phyloP scores from a whole-genome alignment of 2,888 invertebrate genomes.

The Carterocephalus palaemon region DNA sequence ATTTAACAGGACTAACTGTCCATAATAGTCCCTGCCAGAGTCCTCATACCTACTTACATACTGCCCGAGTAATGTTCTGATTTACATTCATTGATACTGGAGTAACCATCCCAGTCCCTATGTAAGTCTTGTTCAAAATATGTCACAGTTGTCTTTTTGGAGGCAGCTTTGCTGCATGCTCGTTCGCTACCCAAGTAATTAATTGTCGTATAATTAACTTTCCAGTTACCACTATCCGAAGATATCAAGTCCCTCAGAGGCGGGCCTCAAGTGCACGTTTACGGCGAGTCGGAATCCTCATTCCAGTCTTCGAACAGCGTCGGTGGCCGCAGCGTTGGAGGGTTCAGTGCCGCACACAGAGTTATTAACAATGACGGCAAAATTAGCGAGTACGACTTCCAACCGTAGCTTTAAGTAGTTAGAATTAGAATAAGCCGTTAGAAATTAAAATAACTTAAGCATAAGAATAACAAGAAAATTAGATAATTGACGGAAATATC shows the following conservation, averaged over 20 bases:
- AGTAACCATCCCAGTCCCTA: too few relatives aligned
- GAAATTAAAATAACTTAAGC: slow-evolving; percentile 15
- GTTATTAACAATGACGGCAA: slow-evolving; percentile 86
- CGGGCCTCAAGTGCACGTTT: slow-evolving; percentile 51
- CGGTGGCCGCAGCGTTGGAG: slow-evolving; percentile 79
- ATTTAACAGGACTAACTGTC: too few relatives aligned
- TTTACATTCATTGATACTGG: too few relatives aligned
- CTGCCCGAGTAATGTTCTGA: too few relatives aligned
- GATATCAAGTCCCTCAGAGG: slow-evolving; percentile 41
- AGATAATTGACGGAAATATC: too few relatives aligned
- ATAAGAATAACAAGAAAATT: too few relatives aligned
- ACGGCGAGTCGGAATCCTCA: slow-evolving; percentile 81
- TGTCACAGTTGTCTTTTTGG: too few relatives aligned
- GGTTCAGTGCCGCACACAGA: slow-evolving; percentile 81
- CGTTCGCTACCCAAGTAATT: too few relatives aligned
- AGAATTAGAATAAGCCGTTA: background rate
- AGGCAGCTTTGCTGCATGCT: too few relatives aligned
- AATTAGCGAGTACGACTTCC: slow-evolving; percentile 75
- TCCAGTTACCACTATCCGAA: background rate
- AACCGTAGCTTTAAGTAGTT: slow-evolving; percentile 16
- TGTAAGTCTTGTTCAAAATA: too few relatives aligned
- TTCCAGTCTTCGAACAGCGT: slow-evolving; percentile 77
- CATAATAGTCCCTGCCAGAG: too few relatives aligned
- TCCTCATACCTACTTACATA: too few relatives aligned
- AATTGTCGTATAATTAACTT: background rate